phyloP scores from a whole-genome alignment of 2,113 vertebrate genomes.

The Microcebus murinus region DNA sequence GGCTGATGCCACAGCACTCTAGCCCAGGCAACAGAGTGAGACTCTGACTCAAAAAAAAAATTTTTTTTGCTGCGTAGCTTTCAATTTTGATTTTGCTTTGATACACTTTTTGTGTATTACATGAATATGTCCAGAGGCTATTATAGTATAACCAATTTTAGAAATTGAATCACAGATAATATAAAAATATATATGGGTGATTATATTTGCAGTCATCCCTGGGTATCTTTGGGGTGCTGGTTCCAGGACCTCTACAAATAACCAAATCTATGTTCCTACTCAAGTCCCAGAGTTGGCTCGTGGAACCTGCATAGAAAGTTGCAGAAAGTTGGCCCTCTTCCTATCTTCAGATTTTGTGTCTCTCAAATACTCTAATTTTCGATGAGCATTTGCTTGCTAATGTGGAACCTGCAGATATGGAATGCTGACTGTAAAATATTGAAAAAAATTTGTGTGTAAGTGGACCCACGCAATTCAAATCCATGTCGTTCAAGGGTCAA shows the following conservation, averaged over 20 bases:
- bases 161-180: constrained; percentile 10
- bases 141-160: neutral
- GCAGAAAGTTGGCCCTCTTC: neutral
- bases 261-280: neutral
- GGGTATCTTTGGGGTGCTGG: neutral
- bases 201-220: neutral
- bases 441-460: neutral
- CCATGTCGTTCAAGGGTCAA: neutral
- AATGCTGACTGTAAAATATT: neutral
- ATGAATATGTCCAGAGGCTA: neutral
- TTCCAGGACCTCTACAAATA: neutral
- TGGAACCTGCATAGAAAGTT: too few relatives aligned
- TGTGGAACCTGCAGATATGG: neutral
- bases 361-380: neutral
- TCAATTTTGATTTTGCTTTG: constrained; percentile 11
- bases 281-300: neutral
- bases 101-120: neutral
- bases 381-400: neutral
- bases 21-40: too few relatives aligned
- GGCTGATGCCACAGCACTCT: too few relatives aligned
- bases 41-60: neutral
- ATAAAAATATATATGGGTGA: neutral
- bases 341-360: neutral
- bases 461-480: neutral
- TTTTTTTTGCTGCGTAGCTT: neutral